Evolutionary conservation across 2,888 invertebrate species (phyloP).

Genomic region (Diplolepis rosae): DNA sequence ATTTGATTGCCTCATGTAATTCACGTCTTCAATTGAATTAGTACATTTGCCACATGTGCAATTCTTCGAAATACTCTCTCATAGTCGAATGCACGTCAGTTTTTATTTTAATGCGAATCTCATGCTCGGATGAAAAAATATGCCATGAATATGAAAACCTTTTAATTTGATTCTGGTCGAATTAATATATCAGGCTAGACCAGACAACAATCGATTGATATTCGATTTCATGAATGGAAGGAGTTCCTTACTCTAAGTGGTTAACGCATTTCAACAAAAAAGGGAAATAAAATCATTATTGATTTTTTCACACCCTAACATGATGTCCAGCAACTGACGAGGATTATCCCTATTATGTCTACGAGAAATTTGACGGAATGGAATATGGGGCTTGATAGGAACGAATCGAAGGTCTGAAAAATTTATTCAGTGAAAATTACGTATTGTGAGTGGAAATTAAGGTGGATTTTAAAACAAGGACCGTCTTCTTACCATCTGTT

Average conservation of each 20-base stretch:
- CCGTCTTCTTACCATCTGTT: no score
- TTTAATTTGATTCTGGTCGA: background rate
- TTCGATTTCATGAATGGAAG: background rate
- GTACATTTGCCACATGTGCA: background rate
- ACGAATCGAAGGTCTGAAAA: background rate
- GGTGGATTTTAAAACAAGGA: background rate
- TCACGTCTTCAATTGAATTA: background rate
- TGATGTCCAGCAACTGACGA: background rate
- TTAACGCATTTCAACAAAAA: background rate
- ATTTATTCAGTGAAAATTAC: background rate
- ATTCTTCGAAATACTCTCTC: conserved; percentile 2
- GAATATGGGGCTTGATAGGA: background rate
- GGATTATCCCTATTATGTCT: background rate
- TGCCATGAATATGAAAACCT: background rate
- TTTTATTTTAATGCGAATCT: conserved; percentile 8
- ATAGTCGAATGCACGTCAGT: background rate
- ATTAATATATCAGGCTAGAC: background rate
- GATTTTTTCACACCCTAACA: background rate
- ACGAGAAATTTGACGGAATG: background rate
- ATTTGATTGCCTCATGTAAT: background rate
- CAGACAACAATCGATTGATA: background rate
- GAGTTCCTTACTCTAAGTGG: background rate
- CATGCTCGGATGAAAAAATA: background rate
- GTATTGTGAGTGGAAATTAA: no score
- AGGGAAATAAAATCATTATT: background rate